These are phyloP conservation scores for Podarcis muralis DNA, from an alignment of 2,113 vertebrate genomes.

Conservation along the genomic window DNA sequence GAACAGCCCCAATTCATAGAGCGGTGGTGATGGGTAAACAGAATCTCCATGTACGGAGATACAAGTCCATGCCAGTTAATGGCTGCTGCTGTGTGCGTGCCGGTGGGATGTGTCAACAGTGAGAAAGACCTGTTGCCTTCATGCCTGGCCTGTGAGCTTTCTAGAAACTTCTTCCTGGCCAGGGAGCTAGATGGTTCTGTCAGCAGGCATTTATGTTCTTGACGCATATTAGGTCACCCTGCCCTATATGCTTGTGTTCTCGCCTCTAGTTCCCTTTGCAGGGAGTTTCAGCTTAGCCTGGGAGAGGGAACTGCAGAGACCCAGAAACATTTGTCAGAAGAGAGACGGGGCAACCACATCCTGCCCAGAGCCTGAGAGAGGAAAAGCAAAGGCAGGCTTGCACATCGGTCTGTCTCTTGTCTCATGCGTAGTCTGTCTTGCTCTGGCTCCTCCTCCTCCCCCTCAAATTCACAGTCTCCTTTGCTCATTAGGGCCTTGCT, in stretches of 20 bases:
- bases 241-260: background rate
- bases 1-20: background rate
- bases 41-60: background rate
- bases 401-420: background rate
- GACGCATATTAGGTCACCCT: background rate
- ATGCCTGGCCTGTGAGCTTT: background rate
- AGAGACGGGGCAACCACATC: slow-evolving; percentile 3
- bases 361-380: slow-evolving; percentile 6
- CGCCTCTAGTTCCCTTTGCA: background rate
- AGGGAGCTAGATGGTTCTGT: too few species aligned
- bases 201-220: background rate
- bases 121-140: background rate
- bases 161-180: background rate
- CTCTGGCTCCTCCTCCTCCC: background rate
- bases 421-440: background rate
- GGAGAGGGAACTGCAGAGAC: background rate
- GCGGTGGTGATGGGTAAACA: background rate
- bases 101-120: background rate
- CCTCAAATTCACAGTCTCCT: background rate
- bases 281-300: background rate
- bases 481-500: background rate
- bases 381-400: background rate
- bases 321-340: background rate
- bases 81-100: background rate
- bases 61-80: background rate